Evolutionary conservation across 2,113 vertebrate genomes (phyloP).

Genomic region (Antechinus stuartii): DNA sequence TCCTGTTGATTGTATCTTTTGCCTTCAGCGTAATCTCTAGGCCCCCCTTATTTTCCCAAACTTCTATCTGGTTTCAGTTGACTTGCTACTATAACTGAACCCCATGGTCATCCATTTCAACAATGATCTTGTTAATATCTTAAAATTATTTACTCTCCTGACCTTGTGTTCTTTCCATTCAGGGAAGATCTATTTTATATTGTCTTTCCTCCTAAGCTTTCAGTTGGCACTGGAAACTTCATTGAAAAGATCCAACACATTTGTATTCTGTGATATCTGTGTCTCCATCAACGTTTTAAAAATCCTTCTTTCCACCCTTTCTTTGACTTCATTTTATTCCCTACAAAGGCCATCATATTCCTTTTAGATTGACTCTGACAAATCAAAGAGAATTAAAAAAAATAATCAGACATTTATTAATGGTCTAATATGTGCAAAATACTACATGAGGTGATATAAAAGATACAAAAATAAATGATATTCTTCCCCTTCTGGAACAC

Average conservation of each 20-base stretch:
- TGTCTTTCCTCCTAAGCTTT: neutral
- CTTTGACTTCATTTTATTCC: neutral
- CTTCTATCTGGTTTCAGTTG: neutral
- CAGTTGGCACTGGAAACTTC: neutral
- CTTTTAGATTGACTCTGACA: neutral
- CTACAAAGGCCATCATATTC: neutral
- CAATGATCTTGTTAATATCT: neutral
- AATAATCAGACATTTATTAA: no score
- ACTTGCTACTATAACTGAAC: neutral
- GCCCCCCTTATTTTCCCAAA: neutral
- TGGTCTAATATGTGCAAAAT: no score
- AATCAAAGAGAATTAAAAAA: neutral
- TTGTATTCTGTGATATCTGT: neutral
- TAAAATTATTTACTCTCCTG: neutral
- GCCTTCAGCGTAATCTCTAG: neutral
- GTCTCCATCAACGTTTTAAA: neutral
- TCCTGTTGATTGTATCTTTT: neutral
- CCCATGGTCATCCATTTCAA: neutral
- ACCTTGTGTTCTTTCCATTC: neutral
- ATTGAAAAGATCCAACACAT: neutral
- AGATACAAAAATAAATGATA: neutral
- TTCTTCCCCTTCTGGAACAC: neutral
- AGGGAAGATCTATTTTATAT: neutral
- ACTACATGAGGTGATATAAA: no score
- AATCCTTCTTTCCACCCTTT: neutral